Evolutionary conservation across 2,888 invertebrate species (phyloP), one percentile per base, ranked within the genome.

Genomic region (Piscicola geometra): DNA sequence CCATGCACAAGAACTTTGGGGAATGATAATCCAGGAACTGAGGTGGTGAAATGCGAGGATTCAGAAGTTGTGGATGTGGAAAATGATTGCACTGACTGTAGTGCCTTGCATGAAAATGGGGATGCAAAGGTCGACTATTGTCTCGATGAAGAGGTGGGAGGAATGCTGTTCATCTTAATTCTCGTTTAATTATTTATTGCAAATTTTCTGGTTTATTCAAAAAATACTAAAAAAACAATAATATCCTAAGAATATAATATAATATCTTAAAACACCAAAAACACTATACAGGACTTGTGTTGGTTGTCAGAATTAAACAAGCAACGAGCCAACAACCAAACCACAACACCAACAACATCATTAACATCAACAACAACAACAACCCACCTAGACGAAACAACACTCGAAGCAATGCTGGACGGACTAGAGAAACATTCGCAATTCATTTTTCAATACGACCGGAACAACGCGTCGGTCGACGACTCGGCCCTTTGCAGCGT

Each of bases 401-500:
- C 91, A 0, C 90, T 99, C 84, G 98, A 99, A 85, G 86, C 93
- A n/a, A 87, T 98, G 0, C 97, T 99, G 94, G 98, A 99, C 86
- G 89, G 96, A 75, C 87, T 99, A 80, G 98, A 99, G 84, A 99
- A 99, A 85, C 97, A 97, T 85, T 96, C 96, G 0, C 76, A 71
- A 73, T 78, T 80, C 52, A 77, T 71, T 18, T 60, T 66, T 3
- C 33, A 41, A 15, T 33, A 32, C 12, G 71, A 70, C 9, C 32
- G 33, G 15, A 71, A 28, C 35, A 67, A 67, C 30, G 32, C 18
- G 5, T 28, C 91, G 92, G 0, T 91, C 93, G 0, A 93, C 84
- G 97, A 97, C 82, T 97, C 98, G 87, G 98, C 98, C 0, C 96
- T 98, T 0, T 99, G 99, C 84, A 96, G 95, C 83, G 97, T 99